Evolutionary conservation across 2,797 vertebrate genomes (phyloP), one percentile per base, ranked within the genome.

Genomic region (Semotilus atromaculatus): DNA sequence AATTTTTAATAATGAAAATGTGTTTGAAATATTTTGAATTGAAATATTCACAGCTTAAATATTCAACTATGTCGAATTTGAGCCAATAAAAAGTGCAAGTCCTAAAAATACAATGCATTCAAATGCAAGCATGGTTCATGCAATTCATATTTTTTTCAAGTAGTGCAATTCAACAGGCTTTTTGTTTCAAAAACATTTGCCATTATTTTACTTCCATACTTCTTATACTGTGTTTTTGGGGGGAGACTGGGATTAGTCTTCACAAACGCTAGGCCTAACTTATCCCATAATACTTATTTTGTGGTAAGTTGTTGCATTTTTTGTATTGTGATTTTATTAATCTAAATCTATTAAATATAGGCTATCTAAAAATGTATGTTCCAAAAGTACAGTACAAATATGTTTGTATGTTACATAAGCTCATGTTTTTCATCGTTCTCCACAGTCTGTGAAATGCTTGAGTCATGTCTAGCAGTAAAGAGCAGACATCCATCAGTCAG

Each of bases 401-500:
- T 70, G 43, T 40, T 31, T 76, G 2, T 76, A 6, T 8, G 11
- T 77, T 62, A 23, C 72, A 1, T 53, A 23, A 14, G 29, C 45
- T 58, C 21, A 67, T 70, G 4, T 45, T 51, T 26, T 53, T 34
- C 16, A 31, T 64, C n/a, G 0, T 19, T 19, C 29, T 18, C 9
- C 19, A 26, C 29, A 51, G 80, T 80, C 2, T 66, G 10, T 58
- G 43, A 62, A 34, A 72, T 38, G 66, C n/a, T 83, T 34, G 29
- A 26, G 90, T 34, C 81, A 94, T 95, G 91, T 91, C 91, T 66
- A 93, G 91, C 62, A 85, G 90, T 83, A 94, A 93, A 84, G 94
- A 95, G 43, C 93, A 94, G 77, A 89, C 94, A 43, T 92, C 93
- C 34, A 92, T 94, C 79, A 91, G 90, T 70, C 92, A 92, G 84